phyloP scores from a whole-genome alignment of 1,140 invertebrate species.

The Andricus grossulariae region DNA sequence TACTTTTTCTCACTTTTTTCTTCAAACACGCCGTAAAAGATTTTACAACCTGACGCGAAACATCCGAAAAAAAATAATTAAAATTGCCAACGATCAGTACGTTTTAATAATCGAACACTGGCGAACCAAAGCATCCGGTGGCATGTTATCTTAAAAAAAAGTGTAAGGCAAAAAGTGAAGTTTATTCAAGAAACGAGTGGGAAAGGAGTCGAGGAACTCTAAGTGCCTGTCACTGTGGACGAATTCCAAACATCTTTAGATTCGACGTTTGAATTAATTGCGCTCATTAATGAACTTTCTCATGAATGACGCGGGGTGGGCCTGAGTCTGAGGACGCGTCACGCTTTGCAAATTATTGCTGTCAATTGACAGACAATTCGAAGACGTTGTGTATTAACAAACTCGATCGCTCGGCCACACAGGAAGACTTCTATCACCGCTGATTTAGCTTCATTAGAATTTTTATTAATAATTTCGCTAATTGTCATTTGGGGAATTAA shows the following conservation, averaged over 20 bases:
- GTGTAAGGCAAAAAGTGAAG: too few relatives aligned
- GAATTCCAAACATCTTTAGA: conserved; percentile 28
- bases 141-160: background rate
- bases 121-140: too few relatives aligned
- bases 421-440: conserved; percentile 71
- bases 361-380: conserved; percentile 69
- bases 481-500: conserved; percentile 69
- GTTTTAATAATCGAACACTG: too few relatives aligned
- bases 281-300: conserved; percentile 33
- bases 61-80: too few relatives aligned
- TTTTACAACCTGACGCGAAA: too few relatives aligned
- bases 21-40: too few relatives aligned
- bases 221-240: conserved; percentile 2
- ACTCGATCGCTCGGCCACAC: conserved; percentile 61
- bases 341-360: conserved; percentile 54
- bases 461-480: conserved; percentile 71
- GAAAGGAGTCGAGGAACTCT: background rate
- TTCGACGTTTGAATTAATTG: conserved; percentile 32
- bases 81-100: too few relatives aligned
- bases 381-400: conserved; percentile 59
- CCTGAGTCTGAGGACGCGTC: background rate
- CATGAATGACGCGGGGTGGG: conserved; percentile 9
- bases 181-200: background rate
- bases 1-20: too few relatives aligned
- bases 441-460: conserved; percentile 72